These are phyloP conservation scores for Opisthograptis luteolata DNA, from an alignment of 2,888 invertebrate species.

Conservation along the genomic window DNA sequence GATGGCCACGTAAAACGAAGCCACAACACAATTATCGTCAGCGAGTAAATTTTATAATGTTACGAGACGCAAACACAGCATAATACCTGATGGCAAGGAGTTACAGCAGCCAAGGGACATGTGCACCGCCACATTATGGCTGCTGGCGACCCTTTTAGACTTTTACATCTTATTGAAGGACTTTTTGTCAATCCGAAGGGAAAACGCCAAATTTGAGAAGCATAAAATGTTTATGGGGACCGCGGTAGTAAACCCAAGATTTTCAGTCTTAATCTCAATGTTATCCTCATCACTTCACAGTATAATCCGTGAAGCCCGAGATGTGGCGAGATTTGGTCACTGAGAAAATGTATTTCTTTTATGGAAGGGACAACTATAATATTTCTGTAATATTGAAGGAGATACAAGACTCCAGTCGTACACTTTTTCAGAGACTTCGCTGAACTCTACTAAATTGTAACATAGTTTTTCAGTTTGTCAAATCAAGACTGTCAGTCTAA, in stretches of 20 bases:
- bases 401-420: background rate
- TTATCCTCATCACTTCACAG: slow-evolving; percentile 27
- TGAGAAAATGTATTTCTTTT: background rate
- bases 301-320: background rate
- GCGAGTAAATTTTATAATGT: slow-evolving; percentile 23
- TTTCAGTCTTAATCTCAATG: slow-evolving; percentile 32
- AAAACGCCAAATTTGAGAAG: slow-evolving; percentile 26
- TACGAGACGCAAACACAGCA: slow-evolving; percentile 20
- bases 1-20: slow-evolving; percentile 20
- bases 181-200: slow-evolving; percentile 26
- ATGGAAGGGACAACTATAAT: background rate
- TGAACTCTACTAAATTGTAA: too few species aligned
- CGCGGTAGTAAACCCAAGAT: slow-evolving; percentile 32
- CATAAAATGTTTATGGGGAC: slow-evolving; percentile 38
- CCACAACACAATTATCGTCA: slow-evolving; percentile 15
- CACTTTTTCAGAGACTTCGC: too few species aligned
- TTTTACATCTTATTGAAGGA: slow-evolving; percentile 28
- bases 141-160: slow-evolving; percentile 27
- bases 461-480: too few species aligned
- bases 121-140: slow-evolving; percentile 26
- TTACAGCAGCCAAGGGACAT: slow-evolving; percentile 20
- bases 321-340: background rate
- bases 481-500: slow-evolving; percentile 6
- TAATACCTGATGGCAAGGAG: slow-evolving; percentile 16
- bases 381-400: background rate